Percentiles rank a stretch among this genome's conserved stretches.
Conservation (phyloP, 2,113 vertebrate genomes). For the Nematolebias whitei region DNA sequence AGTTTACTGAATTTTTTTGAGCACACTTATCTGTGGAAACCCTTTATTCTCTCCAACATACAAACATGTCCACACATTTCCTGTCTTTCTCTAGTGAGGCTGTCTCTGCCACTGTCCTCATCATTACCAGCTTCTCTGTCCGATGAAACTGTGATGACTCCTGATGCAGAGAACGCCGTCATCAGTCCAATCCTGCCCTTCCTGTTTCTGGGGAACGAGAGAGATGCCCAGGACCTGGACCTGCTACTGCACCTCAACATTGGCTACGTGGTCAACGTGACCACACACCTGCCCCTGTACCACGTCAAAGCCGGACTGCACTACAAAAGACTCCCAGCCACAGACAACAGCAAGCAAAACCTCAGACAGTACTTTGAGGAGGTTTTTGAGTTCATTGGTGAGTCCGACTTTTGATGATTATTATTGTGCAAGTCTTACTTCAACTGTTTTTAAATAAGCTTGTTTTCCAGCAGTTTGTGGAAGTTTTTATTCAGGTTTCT, state of each 20-base stretch:
- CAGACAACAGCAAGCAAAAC: slow-evolving; percentile 88
- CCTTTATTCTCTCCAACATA: slow-evolving; percentile 1
- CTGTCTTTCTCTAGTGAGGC: slow-evolving; percentile 61
- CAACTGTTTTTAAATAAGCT: background rate
- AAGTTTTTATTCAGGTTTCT: too few relatives aligned
- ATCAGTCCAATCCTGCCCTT: slow-evolving; percentile 86
- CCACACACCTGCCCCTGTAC: slow-evolving; percentile 87
- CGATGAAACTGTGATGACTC: slow-evolving; percentile 80
- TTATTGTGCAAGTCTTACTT: background rate
- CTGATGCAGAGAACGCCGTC: slow-evolving; percentile 84
- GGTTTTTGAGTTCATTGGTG: slow-evolving; percentile 88
- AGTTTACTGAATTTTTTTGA: background rate
- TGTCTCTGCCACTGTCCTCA: slow-evolving; percentile 80
- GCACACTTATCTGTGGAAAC: background rate
- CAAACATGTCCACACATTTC: background rate
- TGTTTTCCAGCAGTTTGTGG: background rate
- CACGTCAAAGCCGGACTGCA: slow-evolving; percentile 80
- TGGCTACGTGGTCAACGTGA: slow-evolving; percentile 86
- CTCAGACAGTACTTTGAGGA: slow-evolving; percentile 88
- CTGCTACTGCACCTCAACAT: slow-evolving; percentile 82
- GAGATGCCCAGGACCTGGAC: slow-evolving; percentile 84
- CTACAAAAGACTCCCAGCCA: slow-evolving; percentile 86
- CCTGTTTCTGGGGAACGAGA: slow-evolving; percentile 85
- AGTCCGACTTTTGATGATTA: slow-evolving; percentile 27
- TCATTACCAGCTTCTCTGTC: slow-evolving; percentile 79